Conservation (phyloP, 2,797 vertebrate species). For the Cyclopterus lumpus region DNA sequence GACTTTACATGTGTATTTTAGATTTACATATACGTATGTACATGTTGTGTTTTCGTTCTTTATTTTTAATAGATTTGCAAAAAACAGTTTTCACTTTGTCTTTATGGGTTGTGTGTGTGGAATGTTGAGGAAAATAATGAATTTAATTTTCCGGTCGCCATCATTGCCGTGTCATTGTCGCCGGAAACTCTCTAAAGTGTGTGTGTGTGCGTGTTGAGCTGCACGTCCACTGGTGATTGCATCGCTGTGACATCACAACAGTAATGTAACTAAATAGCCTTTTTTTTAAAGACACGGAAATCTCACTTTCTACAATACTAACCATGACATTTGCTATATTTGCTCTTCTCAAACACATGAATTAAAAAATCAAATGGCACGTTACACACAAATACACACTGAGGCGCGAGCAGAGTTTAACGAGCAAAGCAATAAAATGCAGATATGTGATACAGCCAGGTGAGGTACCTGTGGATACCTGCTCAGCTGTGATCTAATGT, state of each 20-base stretch:
- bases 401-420: constrained; percentile 42
- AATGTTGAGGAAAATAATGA: no score
- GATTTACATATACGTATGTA: no score
- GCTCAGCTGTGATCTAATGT: constrained; percentile 45
- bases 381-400: neutral
- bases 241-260: neutral
- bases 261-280: neutral
- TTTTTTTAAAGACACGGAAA: neutral
- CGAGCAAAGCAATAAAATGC: constrained; percentile 51
- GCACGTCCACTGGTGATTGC: neutral
- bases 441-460: constrained; percentile 33
- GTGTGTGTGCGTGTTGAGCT: neutral
- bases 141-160: no score
- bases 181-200: neutral
- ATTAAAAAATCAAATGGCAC: neutral
- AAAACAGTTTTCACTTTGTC: no score
- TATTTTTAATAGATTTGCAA: no score
- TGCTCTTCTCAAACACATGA: neutral
- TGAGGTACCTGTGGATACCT: constrained; percentile 66
- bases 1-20: no score
- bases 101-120: no score
- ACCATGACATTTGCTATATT: neutral
- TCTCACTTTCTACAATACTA: neutral
- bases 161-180: neutral
- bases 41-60: no score